Conservation (phyloP, 1,140 invertebrate species). For the Heliconius nattereri region DNA sequence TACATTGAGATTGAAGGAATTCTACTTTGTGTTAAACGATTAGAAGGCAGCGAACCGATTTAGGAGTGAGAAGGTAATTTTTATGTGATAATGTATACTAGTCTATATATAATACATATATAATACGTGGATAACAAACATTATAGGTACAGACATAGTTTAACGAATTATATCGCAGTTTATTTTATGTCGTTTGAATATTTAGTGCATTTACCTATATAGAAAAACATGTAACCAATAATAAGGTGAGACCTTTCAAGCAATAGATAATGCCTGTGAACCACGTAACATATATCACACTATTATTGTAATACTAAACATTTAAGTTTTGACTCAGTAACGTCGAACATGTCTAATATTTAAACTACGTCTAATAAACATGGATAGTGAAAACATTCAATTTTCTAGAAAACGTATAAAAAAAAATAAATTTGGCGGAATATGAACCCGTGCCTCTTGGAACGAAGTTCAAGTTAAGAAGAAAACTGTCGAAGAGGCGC, state of each 20-base stretch:
- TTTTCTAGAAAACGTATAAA: no score
- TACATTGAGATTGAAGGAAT: slow-evolving; percentile 53
- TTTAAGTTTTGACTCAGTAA: slow-evolving; percentile 27
- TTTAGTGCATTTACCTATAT: neutral
- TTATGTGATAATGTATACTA: slow-evolving; percentile 17
- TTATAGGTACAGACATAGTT: slow-evolving; percentile 11
- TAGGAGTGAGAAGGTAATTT: slow-evolving; percentile 26
- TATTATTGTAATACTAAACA: slow-evolving; percentile 33
- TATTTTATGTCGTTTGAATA: neutral
- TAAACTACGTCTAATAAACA: slow-evolving; percentile 35
- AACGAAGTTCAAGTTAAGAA: no score
- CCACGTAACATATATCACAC: slow-evolving; percentile 20
- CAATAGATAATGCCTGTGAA: neutral
- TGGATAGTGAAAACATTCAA: slow-evolving; percentile 17
- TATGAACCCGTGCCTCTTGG: no score
- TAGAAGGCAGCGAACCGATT: slow-evolving; percentile 42
- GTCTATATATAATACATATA: slow-evolving; percentile 25
- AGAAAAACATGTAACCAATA: neutral
- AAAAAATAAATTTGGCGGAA: no score
- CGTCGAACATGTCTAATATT: slow-evolving; percentile 33
- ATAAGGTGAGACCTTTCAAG: neutral
- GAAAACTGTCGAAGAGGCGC: no score
- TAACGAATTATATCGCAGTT: neutral
- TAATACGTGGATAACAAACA: slow-evolving; percentile 28
- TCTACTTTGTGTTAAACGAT: slow-evolving; percentile 28